Percentiles rank a stretch among this genome's conserved stretches.
phyloP scores from a whole-genome alignment of 2,888 invertebrate genomes.

The Torymus aiolomorphi region DNA sequence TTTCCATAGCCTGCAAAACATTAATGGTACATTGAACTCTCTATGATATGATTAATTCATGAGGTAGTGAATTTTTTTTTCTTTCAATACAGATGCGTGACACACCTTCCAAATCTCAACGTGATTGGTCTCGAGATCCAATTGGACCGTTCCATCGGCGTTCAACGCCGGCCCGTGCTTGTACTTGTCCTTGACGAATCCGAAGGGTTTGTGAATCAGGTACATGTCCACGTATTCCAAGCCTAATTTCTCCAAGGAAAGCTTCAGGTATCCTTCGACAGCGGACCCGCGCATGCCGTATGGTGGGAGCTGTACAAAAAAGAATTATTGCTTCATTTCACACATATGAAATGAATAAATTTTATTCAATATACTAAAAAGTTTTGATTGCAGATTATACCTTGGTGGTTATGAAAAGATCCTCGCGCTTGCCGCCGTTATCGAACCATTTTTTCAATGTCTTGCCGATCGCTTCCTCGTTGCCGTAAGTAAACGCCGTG shows the following conservation, averaged over 20 bases:
- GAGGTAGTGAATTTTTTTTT: too few species aligned
- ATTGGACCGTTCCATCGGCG: slow-evolving; percentile 79
- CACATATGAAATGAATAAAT: background rate
- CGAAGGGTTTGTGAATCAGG: slow-evolving; percentile 86
- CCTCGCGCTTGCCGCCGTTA: slow-evolving; percentile 81
- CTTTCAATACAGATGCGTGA: background rate
- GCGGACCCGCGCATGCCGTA: slow-evolving; percentile 82
- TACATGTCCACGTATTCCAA: slow-evolving; percentile 86
- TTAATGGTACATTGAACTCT: background rate
- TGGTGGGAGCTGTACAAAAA: slow-evolving; percentile 79
- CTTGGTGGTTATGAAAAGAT: slow-evolving; percentile 88
- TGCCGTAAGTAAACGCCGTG: slow-evolving; percentile 87
- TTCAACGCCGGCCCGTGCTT: slow-evolving; percentile 78
- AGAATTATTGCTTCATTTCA: background rate
- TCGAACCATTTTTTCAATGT: slow-evolving; percentile 82
- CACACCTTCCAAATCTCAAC: slow-evolving; percentile 84
- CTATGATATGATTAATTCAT: background rate
- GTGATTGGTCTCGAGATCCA: slow-evolving; percentile 82
- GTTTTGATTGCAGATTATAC: slow-evolving; percentile 72
- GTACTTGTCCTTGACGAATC: slow-evolving; percentile 79
- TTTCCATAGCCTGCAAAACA: slow-evolving; percentile 81
- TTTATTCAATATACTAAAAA: background rate
- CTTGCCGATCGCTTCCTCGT: slow-evolving; percentile 85
- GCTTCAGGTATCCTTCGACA: slow-evolving; percentile 81
- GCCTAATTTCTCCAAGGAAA: slow-evolving; percentile 81